A percentile compares a stretch with the other conserved stretches of the same genome.
Conservation (phyloP, 2,113 vertebrate species). For the Gymnarchus niloticus region DNA sequence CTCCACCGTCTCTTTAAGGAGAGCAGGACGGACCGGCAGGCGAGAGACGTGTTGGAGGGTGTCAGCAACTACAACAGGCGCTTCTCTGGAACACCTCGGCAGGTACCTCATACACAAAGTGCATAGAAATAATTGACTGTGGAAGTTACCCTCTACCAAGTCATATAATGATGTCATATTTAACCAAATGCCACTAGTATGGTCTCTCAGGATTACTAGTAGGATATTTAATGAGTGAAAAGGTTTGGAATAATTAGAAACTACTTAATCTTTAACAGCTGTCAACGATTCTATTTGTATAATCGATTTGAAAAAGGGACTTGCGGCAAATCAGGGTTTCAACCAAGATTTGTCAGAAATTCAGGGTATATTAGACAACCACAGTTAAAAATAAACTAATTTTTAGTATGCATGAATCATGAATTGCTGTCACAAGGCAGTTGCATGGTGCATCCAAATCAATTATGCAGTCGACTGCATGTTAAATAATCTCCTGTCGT, state of each 20-base stretch:
- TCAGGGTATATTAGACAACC: background rate
- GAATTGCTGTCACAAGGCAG: background rate
- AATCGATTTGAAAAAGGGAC: background rate
- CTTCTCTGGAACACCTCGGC: slow-evolving; percentile 68
- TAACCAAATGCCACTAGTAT: background rate
- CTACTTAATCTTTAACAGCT: background rate
- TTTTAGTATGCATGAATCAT: background rate
- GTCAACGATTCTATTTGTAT: background rate
- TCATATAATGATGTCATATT: background rate
- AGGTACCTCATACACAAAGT: slow-evolving; percentile 45
- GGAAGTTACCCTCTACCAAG: background rate
- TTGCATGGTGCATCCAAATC: background rate
- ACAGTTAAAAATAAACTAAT: background rate
- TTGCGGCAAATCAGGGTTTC: background rate
- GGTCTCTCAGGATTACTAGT: background rate
- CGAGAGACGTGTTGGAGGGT: slow-evolving; percentile 53
- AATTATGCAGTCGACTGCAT: background rate
- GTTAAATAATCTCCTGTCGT: background rate
- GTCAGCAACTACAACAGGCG: slow-evolving; percentile 73
- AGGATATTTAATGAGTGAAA: background rate
- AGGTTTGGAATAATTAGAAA: background rate
- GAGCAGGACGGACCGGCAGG: slow-evolving; percentile 50
- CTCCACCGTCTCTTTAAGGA: slow-evolving; percentile 57
- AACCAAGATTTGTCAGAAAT: background rate
- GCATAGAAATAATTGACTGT: background rate